A percentile compares a stretch with the other conserved stretches of the same genome.
Conservation (phyloP, 37 sponge, comb jelly and placozoan genomes). For the Halichondria panicea region DNA sequence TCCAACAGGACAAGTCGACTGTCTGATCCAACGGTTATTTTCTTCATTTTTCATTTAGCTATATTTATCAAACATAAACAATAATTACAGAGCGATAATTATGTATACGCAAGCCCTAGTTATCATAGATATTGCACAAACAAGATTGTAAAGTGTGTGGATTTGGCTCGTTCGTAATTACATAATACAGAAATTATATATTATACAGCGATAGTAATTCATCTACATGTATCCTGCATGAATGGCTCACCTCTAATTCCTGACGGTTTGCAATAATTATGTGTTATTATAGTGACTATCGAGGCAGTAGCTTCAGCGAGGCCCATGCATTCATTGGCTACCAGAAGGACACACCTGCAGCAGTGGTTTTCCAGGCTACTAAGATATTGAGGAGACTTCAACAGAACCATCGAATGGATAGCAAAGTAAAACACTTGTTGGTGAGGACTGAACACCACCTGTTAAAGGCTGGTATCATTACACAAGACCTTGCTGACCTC, state of each 20-base stretch:
- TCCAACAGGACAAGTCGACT: no score
- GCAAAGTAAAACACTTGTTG: neutral
- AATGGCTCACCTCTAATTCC: neutral
- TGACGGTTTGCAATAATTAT: neutral
- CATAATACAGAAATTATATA: neutral
- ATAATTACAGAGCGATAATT: no score
- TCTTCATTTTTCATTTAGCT: no score
- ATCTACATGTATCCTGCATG: neutral
- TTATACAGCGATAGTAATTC: neutral
- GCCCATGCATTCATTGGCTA: constrained; percentile 90
- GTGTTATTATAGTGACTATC: no score
- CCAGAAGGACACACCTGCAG: constrained; percentile 84
- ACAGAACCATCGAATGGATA: neutral
- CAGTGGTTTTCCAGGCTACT: constrained; percentile 86
- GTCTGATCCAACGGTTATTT: no score
- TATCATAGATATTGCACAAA: no score
- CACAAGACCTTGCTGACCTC: no score
- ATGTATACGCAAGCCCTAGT: no score
- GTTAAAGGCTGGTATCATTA: no score
- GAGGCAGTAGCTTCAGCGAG: constrained; percentile 20
- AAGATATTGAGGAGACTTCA: constrained; percentile 3
- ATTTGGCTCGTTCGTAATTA: no score
- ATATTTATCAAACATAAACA: no score
- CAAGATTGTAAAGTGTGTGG: no score
- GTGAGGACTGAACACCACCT: neutral